phyloP scores from a whole-genome alignment of 2,888 invertebrate genomes.

The Rhamnusium bicolor region DNA sequence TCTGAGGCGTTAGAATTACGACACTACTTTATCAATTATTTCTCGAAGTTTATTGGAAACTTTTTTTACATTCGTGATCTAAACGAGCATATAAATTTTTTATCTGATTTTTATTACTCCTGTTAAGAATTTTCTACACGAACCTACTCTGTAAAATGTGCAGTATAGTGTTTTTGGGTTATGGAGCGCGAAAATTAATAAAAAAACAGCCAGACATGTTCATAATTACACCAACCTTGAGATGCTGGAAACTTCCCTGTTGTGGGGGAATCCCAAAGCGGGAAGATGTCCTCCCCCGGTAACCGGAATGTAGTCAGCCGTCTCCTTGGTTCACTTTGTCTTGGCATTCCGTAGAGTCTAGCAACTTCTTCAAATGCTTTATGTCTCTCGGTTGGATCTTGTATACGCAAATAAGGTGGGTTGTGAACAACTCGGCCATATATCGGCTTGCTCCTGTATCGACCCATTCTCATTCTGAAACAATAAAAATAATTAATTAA shows the following conservation, averaged over 20 bases:
- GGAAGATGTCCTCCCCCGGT: slow-evolving; percentile 67
- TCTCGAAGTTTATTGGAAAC: too few species aligned
- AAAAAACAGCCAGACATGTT: neutral
- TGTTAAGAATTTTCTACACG: too few species aligned
- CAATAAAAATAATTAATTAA: slow-evolving; percentile 12
- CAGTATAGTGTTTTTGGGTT: neutral
- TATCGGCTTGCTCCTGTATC: slow-evolving; percentile 73
- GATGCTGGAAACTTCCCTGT: slow-evolving; percentile 78
- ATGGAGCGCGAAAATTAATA: neutral
- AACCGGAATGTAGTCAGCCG: slow-evolving; percentile 67
- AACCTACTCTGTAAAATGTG: neutral
- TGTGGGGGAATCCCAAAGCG: slow-evolving; percentile 74
- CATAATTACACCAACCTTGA: slow-evolving; percentile 72
- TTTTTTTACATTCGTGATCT: too few species aligned
- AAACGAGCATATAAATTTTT: too few species aligned
- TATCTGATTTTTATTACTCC: too few species aligned
- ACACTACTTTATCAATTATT: too few species aligned
- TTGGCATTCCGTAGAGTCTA: slow-evolving; percentile 72
- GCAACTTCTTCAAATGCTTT: slow-evolving; percentile 74
- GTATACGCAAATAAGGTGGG: slow-evolving; percentile 72
- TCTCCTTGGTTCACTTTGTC: slow-evolving; percentile 63
- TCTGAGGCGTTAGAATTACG: too few species aligned
- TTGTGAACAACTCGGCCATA: slow-evolving; percentile 83
- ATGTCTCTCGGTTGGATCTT: slow-evolving; percentile 69
- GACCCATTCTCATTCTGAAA: slow-evolving; percentile 68